Conservation (phyloP, 2,113 vertebrate genomes). For the Archilochus colubris region DNA sequence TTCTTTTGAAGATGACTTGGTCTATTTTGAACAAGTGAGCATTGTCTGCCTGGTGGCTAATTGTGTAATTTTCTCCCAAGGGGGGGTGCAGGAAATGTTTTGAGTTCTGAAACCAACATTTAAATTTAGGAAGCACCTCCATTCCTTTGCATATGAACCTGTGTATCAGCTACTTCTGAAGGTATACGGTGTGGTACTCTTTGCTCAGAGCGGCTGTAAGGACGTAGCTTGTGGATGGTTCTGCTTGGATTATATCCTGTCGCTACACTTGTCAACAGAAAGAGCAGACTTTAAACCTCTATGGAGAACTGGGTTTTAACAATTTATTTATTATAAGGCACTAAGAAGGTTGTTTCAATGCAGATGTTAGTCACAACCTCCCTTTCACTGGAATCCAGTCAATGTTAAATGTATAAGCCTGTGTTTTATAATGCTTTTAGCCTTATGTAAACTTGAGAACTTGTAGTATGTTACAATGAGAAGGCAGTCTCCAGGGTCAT, state of each 20-base stretch:
- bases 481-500: not conserved
- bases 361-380: not conserved
- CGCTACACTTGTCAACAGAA: fast-evolving
- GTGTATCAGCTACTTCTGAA: not conserved
- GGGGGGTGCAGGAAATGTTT: fast-evolving
- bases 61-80: not conserved
- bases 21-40: not conserved
- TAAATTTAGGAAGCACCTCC: not conserved
- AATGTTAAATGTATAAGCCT: not conserved
- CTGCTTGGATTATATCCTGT: fast-evolving
- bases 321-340: not conserved
- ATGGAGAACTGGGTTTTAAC: not conserved
- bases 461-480: not conserved
- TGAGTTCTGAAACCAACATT: not conserved
- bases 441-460: not conserved
- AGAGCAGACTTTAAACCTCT: not conserved
- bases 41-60: not conserved
- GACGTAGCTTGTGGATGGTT: not conserved
- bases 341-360: not conserved
- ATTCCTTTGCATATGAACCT: not conserved
- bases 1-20: not conserved
- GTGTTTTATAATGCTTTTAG: not conserved
- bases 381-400: not conserved
- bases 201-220: not conserved
- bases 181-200: fast-evolving